These are phyloP conservation scores for Aspidoscelis tigris DNA, from an alignment of 2,113 vertebrate species.

Conservation along the genomic window DNA sequence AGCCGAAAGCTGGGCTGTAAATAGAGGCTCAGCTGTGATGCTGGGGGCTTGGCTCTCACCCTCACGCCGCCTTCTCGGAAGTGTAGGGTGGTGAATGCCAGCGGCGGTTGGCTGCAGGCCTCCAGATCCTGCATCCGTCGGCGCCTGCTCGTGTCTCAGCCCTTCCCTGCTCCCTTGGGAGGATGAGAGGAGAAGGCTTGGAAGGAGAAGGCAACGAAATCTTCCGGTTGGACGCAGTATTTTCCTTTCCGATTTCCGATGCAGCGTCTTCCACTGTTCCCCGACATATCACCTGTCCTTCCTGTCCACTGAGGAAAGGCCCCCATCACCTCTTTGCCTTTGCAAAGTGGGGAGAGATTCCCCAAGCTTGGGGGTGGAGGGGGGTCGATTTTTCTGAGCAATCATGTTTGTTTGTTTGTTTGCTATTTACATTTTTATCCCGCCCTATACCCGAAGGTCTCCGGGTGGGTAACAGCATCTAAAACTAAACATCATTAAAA, in stretches of 20 bases:
- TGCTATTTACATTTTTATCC: no score
- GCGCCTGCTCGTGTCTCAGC: no score
- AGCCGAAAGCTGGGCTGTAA: no score
- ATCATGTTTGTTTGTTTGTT: no score
- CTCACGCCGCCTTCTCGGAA: not conserved
- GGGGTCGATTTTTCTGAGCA: no score
- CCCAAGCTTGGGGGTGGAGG: no score
- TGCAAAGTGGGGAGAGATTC: conserved; percentile 21
- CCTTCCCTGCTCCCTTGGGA: not conserved
- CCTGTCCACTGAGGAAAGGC: not conserved
- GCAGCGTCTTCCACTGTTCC: conserved; percentile 36
- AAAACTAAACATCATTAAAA: no score
- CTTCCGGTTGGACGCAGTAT: conserved; percentile 39
- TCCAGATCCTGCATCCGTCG: not conserved
- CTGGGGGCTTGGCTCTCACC: not conserved
- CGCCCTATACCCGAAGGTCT: no score
- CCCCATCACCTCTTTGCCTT: conserved; percentile 29
- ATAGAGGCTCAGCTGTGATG: no score
- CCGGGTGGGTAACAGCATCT: no score
- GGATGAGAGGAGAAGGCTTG: conserved; percentile 31
- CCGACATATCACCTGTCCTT: not conserved
- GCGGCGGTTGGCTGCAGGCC: not conserved
- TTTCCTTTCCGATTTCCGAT: conserved; percentile 27
- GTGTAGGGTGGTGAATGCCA: no score
- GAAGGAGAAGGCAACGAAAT: conserved; percentile 14